phyloP scores from a whole-genome alignment of 2,888 invertebrate species.

The Acanthosepion esculentum region DNA sequence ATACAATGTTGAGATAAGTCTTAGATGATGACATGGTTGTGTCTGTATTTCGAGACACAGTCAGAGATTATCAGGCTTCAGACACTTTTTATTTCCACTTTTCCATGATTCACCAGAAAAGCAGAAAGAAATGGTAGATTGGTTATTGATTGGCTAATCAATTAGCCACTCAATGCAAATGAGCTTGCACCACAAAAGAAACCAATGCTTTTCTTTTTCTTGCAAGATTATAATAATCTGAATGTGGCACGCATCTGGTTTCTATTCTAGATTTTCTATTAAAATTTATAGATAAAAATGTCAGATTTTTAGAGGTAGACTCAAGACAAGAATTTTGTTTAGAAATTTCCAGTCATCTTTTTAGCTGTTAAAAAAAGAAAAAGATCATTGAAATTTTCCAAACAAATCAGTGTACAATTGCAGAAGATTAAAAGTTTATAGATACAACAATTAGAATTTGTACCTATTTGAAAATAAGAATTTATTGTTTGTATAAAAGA shows the following conservation, averaged over 20 bases:
- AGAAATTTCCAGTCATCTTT: no score
- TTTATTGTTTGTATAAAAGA: no score
- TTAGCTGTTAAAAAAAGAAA: no score
- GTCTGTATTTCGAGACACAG: not conserved
- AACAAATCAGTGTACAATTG: no score
- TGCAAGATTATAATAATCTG: not conserved
- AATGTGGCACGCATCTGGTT: not conserved
- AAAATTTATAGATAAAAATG: not conserved
- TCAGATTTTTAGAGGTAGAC: no score
- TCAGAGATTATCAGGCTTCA: not conserved
- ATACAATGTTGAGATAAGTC: not conserved
- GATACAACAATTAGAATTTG: no score
- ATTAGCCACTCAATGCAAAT: not conserved
- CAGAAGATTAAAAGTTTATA: no score
- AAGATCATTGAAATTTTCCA: no score
- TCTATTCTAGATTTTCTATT: not conserved
- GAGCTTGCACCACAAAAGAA: not conserved
- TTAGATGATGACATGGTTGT: not conserved
- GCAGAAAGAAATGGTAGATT: not conserved
- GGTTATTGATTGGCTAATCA: not conserved
- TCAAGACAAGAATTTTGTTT: no score
- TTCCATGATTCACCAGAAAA: not conserved
- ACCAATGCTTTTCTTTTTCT: not conserved
- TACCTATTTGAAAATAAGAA: no score
- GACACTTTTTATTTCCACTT: not conserved